Evolutionary conservation across 2,888 invertebrate genomes (phyloP), one percentile per base, ranked within the genome.

Genomic region (Drosophila antonietae): DNA sequence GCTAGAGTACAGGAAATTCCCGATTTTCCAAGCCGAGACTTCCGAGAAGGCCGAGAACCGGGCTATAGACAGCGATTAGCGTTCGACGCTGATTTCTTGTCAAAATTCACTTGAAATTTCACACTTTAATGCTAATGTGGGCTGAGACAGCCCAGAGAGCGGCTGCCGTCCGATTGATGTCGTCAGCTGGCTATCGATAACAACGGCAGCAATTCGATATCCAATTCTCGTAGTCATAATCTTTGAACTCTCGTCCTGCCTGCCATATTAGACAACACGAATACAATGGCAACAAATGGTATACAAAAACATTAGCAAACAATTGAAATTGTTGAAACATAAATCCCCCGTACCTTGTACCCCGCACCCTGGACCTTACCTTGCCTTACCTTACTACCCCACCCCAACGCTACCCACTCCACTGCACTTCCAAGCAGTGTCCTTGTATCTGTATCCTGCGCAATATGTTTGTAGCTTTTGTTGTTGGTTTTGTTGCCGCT

Each of bases 271-370:
- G 81, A 83, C 81, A 81, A 82, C 69, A 51, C 69, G 68, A 52
- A 69, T 58, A 83, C 83, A 83, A 85, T 80, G 72, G 70, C 68
- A 67, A 81, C 67, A 83, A 81, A 80, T 81, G 83, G 78, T 83
- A 73, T 83, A 81, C 86, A 84, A 84, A 85, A 84, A 84, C 83
- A 83, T 84, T 85, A 81, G 81, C 72, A 82, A 79, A 84, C 84
- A 84, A 86, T 84, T 83, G 84, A 86, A 80, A 83, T 83, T 86
- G 86, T 82, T 84, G 86, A 84, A 86, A 86, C 66, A 86, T 86
- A 83, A 84, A 66, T 82, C 78, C 80, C 78, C 80, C 53, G 35
- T 43, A 28, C 57, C 18, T 18, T 4, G 37, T 12, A 8, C 31
- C 31, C 31, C 33, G 33, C 2, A 9, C 33, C 33, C 9, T 8